phyloP scores from a whole-genome alignment of 2,113 vertebrate genomes.

The Arizona elegans region DNA sequence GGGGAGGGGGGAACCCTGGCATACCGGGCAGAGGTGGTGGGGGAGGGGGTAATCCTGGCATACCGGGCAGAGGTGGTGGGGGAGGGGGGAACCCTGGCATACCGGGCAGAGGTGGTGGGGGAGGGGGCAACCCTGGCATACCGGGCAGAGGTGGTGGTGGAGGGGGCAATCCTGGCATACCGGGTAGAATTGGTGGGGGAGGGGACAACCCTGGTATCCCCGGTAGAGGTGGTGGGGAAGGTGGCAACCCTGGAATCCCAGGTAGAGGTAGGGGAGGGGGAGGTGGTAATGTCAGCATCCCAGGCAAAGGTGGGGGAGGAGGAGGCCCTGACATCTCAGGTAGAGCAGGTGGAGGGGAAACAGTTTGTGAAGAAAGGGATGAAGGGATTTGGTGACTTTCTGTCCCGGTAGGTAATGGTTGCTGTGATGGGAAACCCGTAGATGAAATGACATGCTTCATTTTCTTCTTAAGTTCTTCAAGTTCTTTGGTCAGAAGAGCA shows the following conservation, averaged over 20 bases:
- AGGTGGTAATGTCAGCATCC: not conserved
- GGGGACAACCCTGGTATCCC: conserved; percentile 41
- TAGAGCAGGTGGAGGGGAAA: conserved; percentile 17
- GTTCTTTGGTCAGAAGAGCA: conserved; percentile 77
- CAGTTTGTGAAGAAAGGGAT: conserved; percentile 8
- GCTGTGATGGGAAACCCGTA: not conserved
- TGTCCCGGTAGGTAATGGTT: not conserved
- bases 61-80: conserved; percentile 4
- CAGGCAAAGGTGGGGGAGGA: conserved; percentile 36
- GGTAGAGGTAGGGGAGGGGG: conserved; percentile 58
- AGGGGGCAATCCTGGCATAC: conserved; percentile 59
- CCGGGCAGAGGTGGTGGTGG: conserved; percentile 64
- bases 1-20: conserved; percentile 32
- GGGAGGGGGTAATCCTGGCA: conserved; percentile 7
- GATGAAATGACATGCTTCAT: conserved; percentile 61
- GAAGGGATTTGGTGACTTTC: not conserved
- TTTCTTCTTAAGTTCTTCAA: conserved; percentile 77
- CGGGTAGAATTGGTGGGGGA: conserved; percentile 59
- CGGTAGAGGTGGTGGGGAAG: conserved; percentile 53
- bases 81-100: not conserved
- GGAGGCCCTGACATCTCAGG: conserved; percentile 6
- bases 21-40: conserved; percentile 60
- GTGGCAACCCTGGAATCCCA: conserved; percentile 37
- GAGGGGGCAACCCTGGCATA: conserved; percentile 62
- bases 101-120: conserved; percentile 62